phyloP scores from a whole-genome alignment of 2,888 invertebrate genomes.

The Drosophila greeni region DNA sequence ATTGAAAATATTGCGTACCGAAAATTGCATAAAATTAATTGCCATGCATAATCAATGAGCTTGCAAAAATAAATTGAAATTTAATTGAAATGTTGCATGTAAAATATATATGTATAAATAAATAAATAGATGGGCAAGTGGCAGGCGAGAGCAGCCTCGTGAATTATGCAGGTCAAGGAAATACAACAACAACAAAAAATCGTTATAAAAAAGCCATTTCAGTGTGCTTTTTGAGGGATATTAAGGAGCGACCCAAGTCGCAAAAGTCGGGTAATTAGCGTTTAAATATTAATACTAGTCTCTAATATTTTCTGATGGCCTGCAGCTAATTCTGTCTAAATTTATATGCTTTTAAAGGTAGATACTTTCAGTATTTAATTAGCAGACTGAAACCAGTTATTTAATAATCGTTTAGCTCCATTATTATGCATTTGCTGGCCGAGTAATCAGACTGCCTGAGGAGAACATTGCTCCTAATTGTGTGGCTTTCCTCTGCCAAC shows the following conservation, averaged over 20 bases:
- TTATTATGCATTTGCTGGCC: not conserved
- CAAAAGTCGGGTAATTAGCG: not conserved
- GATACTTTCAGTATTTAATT: not conserved
- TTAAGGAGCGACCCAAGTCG: not conserved
- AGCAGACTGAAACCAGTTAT: not conserved
- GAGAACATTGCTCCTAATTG: not conserved
- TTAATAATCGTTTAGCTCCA: not conserved
- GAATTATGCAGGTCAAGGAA: conserved; percentile 32
- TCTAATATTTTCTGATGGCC: not conserved
- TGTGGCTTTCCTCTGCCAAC: not conserved
- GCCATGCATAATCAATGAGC: conserved; percentile 38
- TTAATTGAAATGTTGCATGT: conserved; percentile 42
- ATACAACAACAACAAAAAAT: not conserved
- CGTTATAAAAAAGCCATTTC: not conserved
- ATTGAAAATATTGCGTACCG: conserved; percentile 38
- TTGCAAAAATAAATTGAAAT: conserved; percentile 45
- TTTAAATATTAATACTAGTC: not conserved
- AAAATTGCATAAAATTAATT: conserved; percentile 43
- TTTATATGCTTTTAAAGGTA: not conserved
- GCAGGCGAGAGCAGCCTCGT: conserved; percentile 1
- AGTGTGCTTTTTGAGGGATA: conserved; percentile 1
- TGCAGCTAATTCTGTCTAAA: not conserved
- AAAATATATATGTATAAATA: conserved; percentile 15
- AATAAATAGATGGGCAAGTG: conserved; percentile 23
- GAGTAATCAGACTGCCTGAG: not conserved